Percentiles rank a stretch among this genome's conserved stretches.
phyloP scores from a whole-genome alignment of 2,113 vertebrate genomes.

The Heterotilapia buettikoferi region DNA sequence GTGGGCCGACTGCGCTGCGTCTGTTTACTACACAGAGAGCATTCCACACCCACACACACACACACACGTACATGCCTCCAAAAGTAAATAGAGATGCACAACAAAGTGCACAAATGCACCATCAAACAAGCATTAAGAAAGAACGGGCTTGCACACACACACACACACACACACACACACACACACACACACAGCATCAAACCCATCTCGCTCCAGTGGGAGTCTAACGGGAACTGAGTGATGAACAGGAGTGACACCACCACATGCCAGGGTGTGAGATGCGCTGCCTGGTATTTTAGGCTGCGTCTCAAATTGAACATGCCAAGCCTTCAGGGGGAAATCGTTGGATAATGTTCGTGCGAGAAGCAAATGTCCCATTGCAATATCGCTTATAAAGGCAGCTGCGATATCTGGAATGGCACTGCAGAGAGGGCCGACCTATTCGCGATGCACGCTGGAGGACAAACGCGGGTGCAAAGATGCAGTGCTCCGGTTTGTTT shows the following conservation, averaged over 20 bases:
- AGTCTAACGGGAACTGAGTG: conserved; percentile 19
- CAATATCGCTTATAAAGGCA: conserved; percentile 17
- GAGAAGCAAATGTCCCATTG: conserved; percentile 15
- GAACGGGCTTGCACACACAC: not conserved
- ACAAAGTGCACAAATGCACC: not conserved
- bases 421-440: not conserved
- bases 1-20: conserved; percentile 6
- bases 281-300: conserved; percentile 44
- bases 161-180: too few relatives aligned
- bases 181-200: conserved; percentile 1
- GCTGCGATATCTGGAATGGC: not conserved
- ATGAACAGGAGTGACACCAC: conserved; percentile 46
- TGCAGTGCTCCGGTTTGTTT: not conserved
- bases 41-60: not conserved
- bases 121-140: not conserved
- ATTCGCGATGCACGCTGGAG: not conserved
- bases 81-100: not conserved
- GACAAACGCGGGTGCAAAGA: not conserved
- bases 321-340: conserved; percentile 32
- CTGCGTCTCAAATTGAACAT: conserved; percentile 49
- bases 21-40: conserved; percentile 30
- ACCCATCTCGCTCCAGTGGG: not conserved
- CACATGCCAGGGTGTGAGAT: conserved; percentile 38
- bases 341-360: conserved; percentile 9
- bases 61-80: not conserved